A percentile compares a stretch with the other conserved stretches of the same genome.
phyloP scores from a whole-genome alignment of 2,797 vertebrate species.

The Phalloptychus januarius region DNA sequence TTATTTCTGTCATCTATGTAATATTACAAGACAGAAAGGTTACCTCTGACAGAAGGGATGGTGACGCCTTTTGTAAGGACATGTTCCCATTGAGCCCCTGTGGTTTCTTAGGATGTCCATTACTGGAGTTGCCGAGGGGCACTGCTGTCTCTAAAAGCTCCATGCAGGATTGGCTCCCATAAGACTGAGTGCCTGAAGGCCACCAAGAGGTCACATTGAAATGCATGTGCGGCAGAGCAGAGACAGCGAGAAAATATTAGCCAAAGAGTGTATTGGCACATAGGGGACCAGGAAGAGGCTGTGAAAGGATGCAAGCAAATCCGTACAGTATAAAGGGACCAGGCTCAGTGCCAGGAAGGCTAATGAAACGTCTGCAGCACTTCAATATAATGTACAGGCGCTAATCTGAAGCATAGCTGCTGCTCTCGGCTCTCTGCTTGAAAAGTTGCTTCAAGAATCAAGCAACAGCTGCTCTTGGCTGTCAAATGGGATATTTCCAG shows the following conservation, averaged over 20 bases:
- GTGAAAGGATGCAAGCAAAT: constrained; percentile 7
- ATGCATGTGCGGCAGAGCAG: constrained; percentile 50
- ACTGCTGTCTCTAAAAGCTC: constrained; percentile 65
- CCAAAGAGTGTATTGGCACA: not conserved
- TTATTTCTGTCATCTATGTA: constrained; percentile 7
- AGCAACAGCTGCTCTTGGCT: constrained; percentile 33
- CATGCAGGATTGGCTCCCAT: constrained; percentile 49
- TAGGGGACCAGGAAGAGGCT: not conserved
- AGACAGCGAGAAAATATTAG: constrained; percentile 21
- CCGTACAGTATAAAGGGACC: not conserved
- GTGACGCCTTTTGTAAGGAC: constrained; percentile 33
- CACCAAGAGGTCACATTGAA: constrained; percentile 63
- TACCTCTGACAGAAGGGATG: constrained; percentile 23
- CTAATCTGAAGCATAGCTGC: constrained; percentile 35
- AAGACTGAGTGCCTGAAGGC: constrained; percentile 56
- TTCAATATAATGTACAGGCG: constrained; percentile 38
- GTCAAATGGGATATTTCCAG: constrained; percentile 12
- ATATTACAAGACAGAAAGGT: constrained; percentile 12
- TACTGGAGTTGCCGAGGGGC: constrained; percentile 61
- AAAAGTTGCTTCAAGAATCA: constrained; percentile 9
- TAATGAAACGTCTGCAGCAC: constrained; percentile 40
- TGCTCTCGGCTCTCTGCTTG: constrained; percentile 14
- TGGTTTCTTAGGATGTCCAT: constrained; percentile 64
- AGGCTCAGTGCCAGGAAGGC: constrained; percentile 22
- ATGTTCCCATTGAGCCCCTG: constrained; percentile 34